Percentiles rank a stretch among this genome's conserved stretches.
These are phyloP conservation scores for Melozone crissalis DNA, from an alignment of 2,113 vertebrate genomes.

Conservation along the genomic window DNA sequence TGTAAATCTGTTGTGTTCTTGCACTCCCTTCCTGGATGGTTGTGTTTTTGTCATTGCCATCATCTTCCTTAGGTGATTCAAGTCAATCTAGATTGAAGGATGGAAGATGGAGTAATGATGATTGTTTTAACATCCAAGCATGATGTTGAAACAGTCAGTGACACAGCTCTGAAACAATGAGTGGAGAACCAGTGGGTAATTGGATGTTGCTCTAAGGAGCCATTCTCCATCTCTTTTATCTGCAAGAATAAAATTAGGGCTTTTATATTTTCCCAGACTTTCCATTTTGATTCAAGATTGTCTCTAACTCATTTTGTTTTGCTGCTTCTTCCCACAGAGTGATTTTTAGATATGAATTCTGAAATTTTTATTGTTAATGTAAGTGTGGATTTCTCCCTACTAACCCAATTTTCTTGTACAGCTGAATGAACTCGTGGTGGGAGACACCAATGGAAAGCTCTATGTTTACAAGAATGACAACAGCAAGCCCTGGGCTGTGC, in stretches of 20 bases:
- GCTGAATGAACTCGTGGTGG: slow-evolving; percentile 95
- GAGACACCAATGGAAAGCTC: slow-evolving; percentile 92
- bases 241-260: not conserved
- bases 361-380: not conserved
- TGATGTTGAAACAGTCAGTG: not conserved
- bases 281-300: not conserved
- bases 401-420: slow-evolving; percentile 58
- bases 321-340: not conserved
- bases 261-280: not conserved
- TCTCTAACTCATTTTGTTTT: not conserved
- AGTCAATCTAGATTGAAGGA: not conserved
- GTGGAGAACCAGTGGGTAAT: not conserved
- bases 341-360: not conserved
- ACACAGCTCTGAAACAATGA: not conserved
- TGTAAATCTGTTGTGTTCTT: not conserved
- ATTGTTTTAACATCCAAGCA: not conserved
- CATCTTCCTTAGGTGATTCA: not conserved
- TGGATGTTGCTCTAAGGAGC: not conserved
- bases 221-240: not conserved
- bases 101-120: not conserved
- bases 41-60: not conserved
- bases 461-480: slow-evolving; percentile 93
- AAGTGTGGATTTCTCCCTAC: not conserved
- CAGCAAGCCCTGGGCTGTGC: slow-evolving; percentile 86
- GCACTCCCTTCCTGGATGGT: not conserved